Conservation (phyloP, 30 jellyfish, hydroid and myxozoan species). For the Sanderia malayensis region DNA sequence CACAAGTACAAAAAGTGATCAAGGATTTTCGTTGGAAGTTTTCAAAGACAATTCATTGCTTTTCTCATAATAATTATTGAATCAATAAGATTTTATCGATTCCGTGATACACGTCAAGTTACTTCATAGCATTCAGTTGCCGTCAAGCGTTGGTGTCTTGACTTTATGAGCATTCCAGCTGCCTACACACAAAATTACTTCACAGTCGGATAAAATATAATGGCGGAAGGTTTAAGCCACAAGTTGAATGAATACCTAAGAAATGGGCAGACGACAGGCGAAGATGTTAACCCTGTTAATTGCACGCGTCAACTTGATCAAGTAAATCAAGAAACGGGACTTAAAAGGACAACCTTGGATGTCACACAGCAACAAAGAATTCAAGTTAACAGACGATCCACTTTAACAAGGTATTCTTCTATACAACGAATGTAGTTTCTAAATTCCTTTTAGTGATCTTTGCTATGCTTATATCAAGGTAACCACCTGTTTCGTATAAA, state of each 20-base stretch:
- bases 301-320: constrained; percentile 23
- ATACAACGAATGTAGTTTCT: too few species aligned
- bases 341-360: constrained; percentile 14
- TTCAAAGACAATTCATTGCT: too few species aligned
- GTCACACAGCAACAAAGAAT: constrained; percentile 21
- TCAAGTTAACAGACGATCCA: constrained; percentile 33
- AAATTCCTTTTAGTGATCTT: constrained; percentile 8
- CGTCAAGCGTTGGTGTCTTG: not conserved
- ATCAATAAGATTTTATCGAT: too few species aligned
- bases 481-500: not conserved
- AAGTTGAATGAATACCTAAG: constrained; percentile 48
- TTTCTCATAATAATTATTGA: too few species aligned
- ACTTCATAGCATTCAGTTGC: not conserved
- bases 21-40: constrained; percentile 16
- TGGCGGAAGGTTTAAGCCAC: constrained; percentile 61
- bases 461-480: not conserved
- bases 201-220: constrained; percentile 25
- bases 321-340: constrained; percentile 28
- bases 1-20: constrained; percentile 70
- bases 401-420: constrained; percentile 39
- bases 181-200: constrained; percentile 6
- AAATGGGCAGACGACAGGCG: constrained; percentile 38
- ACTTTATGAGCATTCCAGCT: not conserved
- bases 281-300: constrained; percentile 3
- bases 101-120: too few species aligned